Evolutionary conservation across 2,113 vertebrate species (phyloP).

Genomic region (Poeciliopsis prolifica): DNA sequence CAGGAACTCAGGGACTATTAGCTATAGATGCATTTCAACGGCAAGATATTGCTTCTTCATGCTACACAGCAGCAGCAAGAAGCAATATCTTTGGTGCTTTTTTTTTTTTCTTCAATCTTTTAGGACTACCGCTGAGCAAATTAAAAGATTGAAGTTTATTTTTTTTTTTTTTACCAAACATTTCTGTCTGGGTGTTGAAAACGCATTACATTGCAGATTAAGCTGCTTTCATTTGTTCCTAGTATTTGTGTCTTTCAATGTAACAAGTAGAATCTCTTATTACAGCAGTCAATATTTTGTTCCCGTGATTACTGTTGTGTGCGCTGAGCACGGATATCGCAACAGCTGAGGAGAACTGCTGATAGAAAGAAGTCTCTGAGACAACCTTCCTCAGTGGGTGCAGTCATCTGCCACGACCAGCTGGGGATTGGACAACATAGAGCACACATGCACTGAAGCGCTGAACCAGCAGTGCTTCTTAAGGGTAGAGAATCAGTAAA

Average conservation of each 20-base stretch:
- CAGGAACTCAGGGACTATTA: neutral
- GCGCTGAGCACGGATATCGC: too few relatives aligned
- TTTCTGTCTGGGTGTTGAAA: neutral
- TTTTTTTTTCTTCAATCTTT: neutral
- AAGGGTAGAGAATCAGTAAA: too few relatives aligned
- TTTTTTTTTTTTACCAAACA: neutral
- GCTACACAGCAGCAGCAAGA: neutral
- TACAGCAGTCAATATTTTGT: neutral
- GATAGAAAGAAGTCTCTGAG: too few relatives aligned
- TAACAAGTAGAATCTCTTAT: neutral
- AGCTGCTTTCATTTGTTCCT: neutral
- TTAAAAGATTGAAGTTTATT: neutral
- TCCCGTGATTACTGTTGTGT: neutral
- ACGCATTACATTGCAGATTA: neutral
- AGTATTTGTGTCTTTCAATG: neutral
- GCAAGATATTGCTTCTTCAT: too few relatives aligned
- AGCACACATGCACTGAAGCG: too few relatives aligned
- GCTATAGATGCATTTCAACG: neutral
- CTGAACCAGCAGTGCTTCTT: too few relatives aligned
- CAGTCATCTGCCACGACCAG: too few relatives aligned
- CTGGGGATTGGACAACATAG: too few relatives aligned
- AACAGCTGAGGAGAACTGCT: too few relatives aligned
- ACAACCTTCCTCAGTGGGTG: too few relatives aligned
- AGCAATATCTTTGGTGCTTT: too few relatives aligned
- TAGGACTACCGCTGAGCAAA: neutral